phyloP scores from a whole-genome alignment of 2,113 vertebrate species.

The Hydrolagus affinis region DNA sequence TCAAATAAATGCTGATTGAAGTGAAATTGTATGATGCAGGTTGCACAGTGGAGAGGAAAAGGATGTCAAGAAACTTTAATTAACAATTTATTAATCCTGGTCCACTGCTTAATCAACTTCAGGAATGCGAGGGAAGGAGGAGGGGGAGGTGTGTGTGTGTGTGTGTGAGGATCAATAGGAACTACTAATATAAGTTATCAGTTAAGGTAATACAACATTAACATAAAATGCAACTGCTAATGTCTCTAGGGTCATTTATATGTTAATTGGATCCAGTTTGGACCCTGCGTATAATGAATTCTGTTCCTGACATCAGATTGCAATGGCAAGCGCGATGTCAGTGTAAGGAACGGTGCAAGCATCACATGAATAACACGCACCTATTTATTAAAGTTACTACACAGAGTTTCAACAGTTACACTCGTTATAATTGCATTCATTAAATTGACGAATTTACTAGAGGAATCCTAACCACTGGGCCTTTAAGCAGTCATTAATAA shows the following conservation, averaged over 20 bases:
- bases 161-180: slow-evolving; percentile 11
- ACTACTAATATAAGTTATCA: slow-evolving; percentile 6
- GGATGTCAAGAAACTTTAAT: slow-evolving; percentile 13
- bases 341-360: not conserved
- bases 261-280: slow-evolving; percentile 11
- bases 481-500: not conserved
- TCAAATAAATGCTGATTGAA: not conserved
- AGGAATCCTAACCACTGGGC: not conserved
- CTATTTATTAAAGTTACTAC: not conserved
- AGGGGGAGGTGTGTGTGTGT: no score
- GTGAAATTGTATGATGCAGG: not conserved
- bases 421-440: not conserved
- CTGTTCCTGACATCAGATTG: not conserved
- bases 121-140: not conserved
- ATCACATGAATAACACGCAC: not conserved
- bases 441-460: not conserved
- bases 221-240: not conserved
- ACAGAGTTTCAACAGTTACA: not conserved
- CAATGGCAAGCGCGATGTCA: not conserved
- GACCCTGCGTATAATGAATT: not conserved
- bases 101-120: slow-evolving; percentile 12
- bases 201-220: slow-evolving; percentile 9
- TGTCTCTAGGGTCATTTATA: slow-evolving; percentile 18
- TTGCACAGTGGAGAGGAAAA: not conserved
- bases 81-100: slow-evolving; percentile 13